Conservation (phyloP, 1,140 invertebrate genomes). For the Drosophila watanabei region DNA sequence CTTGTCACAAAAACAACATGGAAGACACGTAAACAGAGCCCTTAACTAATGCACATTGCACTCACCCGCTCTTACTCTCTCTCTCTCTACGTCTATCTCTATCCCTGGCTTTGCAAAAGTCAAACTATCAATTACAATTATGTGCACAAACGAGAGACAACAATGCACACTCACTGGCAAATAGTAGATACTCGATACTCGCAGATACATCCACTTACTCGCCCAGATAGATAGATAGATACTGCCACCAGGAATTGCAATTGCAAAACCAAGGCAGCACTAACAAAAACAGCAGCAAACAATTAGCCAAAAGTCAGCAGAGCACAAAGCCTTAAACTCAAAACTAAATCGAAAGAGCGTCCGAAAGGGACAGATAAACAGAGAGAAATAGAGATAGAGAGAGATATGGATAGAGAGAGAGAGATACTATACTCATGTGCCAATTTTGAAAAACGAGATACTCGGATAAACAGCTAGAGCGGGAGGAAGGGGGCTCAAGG, state of each 20-base stretch:
- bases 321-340: slow-evolving; percentile 58
- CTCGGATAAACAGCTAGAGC: slow-evolving; percentile 20
- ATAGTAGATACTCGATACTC: slow-evolving; percentile 52
- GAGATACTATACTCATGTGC: slow-evolving; percentile 33
- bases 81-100: background rate
- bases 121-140: slow-evolving; percentile 82
- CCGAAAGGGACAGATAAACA: slow-evolving; percentile 8
- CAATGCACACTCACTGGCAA: slow-evolving; percentile 36
- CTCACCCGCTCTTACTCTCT: slow-evolving; percentile 13
- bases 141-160: slow-evolving; percentile 69
- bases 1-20: slow-evolving; percentile 34
- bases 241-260: slow-evolving; percentile 20
- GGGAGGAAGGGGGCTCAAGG: slow-evolving; percentile 6
- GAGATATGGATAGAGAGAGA: background rate
- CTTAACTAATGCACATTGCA: slow-evolving; percentile 73
- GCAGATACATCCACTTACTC: slow-evolving; percentile 38
- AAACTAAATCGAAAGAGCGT: slow-evolving; percentile 48
- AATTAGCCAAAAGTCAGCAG: slow-evolving; percentile 70
- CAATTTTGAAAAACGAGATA: slow-evolving; percentile 70
- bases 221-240: slow-evolving; percentile 38
- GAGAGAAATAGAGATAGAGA: background rate
- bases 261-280: background rate
- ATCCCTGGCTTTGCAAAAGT: slow-evolving; percentile 50
- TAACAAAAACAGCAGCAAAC: slow-evolving; percentile 52
- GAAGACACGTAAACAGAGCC: slow-evolving; percentile 53